Evolutionary conservation across 2,113 vertebrate genomes (phyloP).

Genomic region (Platysteira castanea): DNA sequence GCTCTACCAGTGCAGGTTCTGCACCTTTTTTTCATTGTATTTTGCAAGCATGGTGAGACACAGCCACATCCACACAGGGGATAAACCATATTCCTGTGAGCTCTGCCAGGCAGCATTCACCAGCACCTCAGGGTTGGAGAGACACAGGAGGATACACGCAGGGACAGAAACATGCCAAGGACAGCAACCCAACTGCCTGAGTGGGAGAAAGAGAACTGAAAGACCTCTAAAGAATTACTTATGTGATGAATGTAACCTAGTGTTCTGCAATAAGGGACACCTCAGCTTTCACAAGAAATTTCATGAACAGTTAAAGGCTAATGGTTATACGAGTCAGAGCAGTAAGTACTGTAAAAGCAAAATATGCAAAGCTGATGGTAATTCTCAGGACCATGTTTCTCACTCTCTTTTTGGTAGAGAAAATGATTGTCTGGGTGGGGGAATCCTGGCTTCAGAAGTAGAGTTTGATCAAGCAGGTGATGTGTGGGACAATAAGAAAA

Average conservation of each 20-base stretch:
- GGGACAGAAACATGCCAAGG: background rate
- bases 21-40: constrained; percentile 1
- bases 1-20: constrained; percentile 57
- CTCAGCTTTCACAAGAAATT: constrained; percentile 20
- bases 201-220: background rate
- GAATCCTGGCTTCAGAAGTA: background rate
- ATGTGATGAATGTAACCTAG: background rate
- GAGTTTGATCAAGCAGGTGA: background rate
- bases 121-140: background rate
- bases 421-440: background rate
- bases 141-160: background rate
- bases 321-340: background rate
- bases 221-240: background rate
- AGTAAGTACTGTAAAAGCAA: background rate
- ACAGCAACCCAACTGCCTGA: rapidly evolving
- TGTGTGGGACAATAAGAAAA: background rate
- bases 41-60: constrained; percentile 57
- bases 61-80: background rate
- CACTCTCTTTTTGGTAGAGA: background rate
- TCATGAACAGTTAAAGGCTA: background rate
- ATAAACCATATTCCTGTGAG: background rate
- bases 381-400: background rate
- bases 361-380: background rate
- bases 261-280: background rate
- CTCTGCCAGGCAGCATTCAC: background rate